Evolutionary conservation across 23 tunicate species (phyloP).

Genomic region (Clavelina lepadiformis): DNA sequence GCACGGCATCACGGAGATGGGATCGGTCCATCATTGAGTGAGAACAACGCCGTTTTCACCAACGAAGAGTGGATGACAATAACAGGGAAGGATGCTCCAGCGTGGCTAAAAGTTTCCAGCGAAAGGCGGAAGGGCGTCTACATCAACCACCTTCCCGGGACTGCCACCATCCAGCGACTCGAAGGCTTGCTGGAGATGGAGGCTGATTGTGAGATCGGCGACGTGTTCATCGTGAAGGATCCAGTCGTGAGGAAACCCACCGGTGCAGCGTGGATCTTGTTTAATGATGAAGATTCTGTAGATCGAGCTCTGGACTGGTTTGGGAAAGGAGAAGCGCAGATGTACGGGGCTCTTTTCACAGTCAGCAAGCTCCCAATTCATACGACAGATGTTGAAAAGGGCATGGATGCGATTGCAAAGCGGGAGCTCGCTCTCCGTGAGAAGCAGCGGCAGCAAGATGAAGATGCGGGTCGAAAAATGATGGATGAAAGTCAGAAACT

Average conservation of each 20-base stretch:
- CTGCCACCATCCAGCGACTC: slow-evolving; percentile 60
- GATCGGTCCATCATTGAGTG: not conserved
- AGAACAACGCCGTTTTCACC: slow-evolving; percentile 1
- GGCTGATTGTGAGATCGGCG: slow-evolving; percentile 63
- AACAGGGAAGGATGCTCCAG: slow-evolving; percentile 61
- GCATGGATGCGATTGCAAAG: slow-evolving; percentile 26
- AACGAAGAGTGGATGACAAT: slow-evolving; percentile 40
- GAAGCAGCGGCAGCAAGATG: slow-evolving; percentile 17
- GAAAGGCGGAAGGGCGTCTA: slow-evolving; percentile 50
- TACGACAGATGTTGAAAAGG: slow-evolving; percentile 15
- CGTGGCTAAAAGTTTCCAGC: slow-evolving; percentile 44
- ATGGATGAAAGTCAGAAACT: slow-evolving; percentile 63
- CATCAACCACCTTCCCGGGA: slow-evolving; percentile 60
- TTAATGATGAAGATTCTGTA: slow-evolving; percentile 38
- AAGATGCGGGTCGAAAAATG: slow-evolving; percentile 33
- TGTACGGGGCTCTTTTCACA: slow-evolving; percentile 62
- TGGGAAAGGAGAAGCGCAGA: slow-evolving; percentile 50
- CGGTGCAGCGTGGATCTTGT: slow-evolving; percentile 82
- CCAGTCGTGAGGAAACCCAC: slow-evolving; percentile 60
- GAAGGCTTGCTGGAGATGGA: slow-evolving; percentile 77
- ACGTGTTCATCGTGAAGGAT: slow-evolving; percentile 62
- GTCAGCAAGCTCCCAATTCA: slow-evolving; percentile 36
- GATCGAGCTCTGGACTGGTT: slow-evolving; percentile 50
- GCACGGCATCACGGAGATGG: not conserved
- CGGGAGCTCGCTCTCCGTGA: slow-evolving; percentile 28